Base-by-base conservation (phyloP, 2,888 invertebrate genomes). In the Andrena haemorrhoa region DNA sequence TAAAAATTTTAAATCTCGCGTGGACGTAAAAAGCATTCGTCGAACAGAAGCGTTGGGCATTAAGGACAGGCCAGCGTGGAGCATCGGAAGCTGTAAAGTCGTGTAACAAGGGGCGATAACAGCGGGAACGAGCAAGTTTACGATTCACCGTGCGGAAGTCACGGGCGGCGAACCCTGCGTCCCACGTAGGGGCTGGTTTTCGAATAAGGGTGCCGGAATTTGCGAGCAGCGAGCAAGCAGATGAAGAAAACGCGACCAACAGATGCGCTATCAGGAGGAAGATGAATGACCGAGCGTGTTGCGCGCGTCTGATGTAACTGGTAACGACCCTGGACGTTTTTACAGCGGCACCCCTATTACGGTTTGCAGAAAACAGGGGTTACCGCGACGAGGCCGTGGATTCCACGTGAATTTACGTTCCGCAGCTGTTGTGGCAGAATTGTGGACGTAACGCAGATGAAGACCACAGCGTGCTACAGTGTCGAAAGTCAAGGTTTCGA, bases 301-400 rank as follows among this genome's bases (percentile, higher is more conserved):
- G 75, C 76, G 66, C 69, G 76, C 70, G 72, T 51, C 49, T 16
- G 16, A 16, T 75, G 77, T 77, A 83, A 80, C 77, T 74, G 68
- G 77, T 72, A 80, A 73, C 78, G 64, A 64, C 16, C 69, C 76
- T 49, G 71, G 70, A 78, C 75, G 85, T 85, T 85, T 85, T 85
- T 85, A 85, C 72, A 77, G 70, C 81, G 63, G 66, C 78, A 64
- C 58, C 58, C 51, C 23, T 47, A 61, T 72, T 72, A 79, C 66
- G 0, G 63, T 60, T 35, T 33, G 33, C 49, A 35, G 61, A 26
- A 29, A 66, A 58, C 70, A 61, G 23, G 61, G 41, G 47, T 58
- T 26, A 41, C 16, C 53, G 72, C 20, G 8, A 26, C 33, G 60
- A 41, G 41, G 35, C 58, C 41, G 63, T 70, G 60, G 20, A 56